Conservation (phyloP, 2,888 invertebrate species). For the Ariolimax columbianus region DNA sequence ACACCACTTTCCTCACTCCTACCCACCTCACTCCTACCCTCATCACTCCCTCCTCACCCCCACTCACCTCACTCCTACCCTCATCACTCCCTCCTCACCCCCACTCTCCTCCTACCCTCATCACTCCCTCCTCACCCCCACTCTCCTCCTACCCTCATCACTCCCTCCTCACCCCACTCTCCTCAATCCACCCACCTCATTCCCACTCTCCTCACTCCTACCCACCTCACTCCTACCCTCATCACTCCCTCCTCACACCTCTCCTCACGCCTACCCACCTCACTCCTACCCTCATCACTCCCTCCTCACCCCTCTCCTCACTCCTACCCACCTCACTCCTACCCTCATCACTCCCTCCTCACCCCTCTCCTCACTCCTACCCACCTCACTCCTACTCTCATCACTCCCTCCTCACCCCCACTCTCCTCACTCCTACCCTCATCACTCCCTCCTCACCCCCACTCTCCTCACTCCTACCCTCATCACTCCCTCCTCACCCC, state of each 20-base stretch:
- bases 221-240: background rate
- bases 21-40: no score
- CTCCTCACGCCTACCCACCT: no score
- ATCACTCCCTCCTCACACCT: no score
- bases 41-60: no score
- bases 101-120: no score
- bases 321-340: background rate
- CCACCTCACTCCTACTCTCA: background rate
- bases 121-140: no score
- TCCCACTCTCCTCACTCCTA: background rate
- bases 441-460: background rate
- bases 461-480: background rate
- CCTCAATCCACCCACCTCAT: background rate
- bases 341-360: background rate
- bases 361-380: background rate
- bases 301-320: background rate
- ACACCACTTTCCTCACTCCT: no score
- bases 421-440: background rate
- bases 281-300: no score
- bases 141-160: no score
- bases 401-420: background rate
- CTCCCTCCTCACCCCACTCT: no score
- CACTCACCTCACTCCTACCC: no score
- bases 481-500: background rate
- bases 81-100: no score